Evolutionary conservation across 2,797 vertebrate genomes (phyloP).

Genomic region (Urosaurus nigricauda): DNA sequence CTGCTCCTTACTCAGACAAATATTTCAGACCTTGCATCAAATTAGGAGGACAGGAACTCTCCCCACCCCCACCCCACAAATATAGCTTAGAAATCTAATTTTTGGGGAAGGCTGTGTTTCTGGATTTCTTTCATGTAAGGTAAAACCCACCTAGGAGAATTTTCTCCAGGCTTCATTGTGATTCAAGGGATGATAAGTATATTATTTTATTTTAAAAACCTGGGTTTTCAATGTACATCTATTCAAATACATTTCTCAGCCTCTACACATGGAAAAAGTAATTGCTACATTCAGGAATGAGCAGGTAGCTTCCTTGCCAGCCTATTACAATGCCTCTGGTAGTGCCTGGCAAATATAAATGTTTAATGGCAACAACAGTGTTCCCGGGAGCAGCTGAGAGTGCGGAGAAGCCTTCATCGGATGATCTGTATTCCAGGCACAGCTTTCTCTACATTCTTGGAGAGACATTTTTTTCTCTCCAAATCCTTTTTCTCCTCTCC

Average conservation of each 20-base stretch:
- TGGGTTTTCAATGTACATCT: not conserved
- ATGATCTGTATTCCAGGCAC: not conserved
- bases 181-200: not conserved
- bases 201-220: constrained; percentile 22
- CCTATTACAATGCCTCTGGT: accelerated
- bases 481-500: not conserved
- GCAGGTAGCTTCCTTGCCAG: not conserved
- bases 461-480: not conserved
- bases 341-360: constrained; percentile 26
- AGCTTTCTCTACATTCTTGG: not conserved
- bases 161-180: not conserved
- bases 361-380: constrained; percentile 20
- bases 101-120: not conserved
- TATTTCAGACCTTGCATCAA: too few relatives aligned
- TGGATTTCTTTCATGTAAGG: not conserved
- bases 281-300: accelerated
- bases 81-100: not conserved
- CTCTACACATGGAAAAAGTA: not conserved
- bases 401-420: not conserved
- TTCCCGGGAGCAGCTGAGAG: not conserved
- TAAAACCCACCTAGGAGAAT: not conserved
- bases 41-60: too few relatives aligned
- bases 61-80: too few relatives aligned
- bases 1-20: too few relatives aligned
- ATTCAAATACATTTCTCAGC: not conserved